Base-by-base conservation (phyloP, 2,113 vertebrate species). In the Tilapia sparmanii region DNA sequence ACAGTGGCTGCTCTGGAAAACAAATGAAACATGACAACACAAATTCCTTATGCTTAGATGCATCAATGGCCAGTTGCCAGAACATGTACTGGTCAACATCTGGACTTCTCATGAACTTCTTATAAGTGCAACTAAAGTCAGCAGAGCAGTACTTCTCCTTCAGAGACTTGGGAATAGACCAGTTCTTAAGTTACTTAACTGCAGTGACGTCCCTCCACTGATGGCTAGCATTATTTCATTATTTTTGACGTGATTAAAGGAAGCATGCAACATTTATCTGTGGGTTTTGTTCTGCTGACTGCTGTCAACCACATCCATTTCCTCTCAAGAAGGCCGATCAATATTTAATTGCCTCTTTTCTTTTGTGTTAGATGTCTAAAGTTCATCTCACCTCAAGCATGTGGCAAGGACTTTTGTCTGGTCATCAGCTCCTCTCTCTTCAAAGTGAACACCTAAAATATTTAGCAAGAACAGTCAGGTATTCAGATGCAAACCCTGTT, bases 341-440 rank as follows among this genome's bases (percentile, higher is more conserved):
- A 93, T 92, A 92, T 89, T 91, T 90, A 89, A 92, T 90, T 88
- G 87, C 86, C 53, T 68, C 52, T 84, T 45, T 63, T 86, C 81
- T 81, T 90, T 81, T 87, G 90, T 84, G 78, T 55, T 29, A 76
- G 54, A 85, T 86, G 82, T 85, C 24, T 86, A 31, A 82, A 63
- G 61, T 92, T 92, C 81, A 85, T 40, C 78, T 92, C 81, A 85
- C 31, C 78, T 90, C 57, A 84, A 90, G 79, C 82, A 85, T 82
- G 85, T 66, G 47, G 13, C 54, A 81, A 93, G 61, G 87, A 82
- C 85, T 89, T 83, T 61, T 79, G 40, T 86, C 55, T 68, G 80
- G 85, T 78, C 50, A 57, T 81, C 38, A 85, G 45, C 68, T 83
- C 38, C 79, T 24, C 24, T 84, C 40, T 19, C 50, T 79, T 35